Evolutionary conservation across 2,113 vertebrate genomes (phyloP), one percentile per base, ranked within the genome.

Genomic region (Hipposideros armiger): DNA sequence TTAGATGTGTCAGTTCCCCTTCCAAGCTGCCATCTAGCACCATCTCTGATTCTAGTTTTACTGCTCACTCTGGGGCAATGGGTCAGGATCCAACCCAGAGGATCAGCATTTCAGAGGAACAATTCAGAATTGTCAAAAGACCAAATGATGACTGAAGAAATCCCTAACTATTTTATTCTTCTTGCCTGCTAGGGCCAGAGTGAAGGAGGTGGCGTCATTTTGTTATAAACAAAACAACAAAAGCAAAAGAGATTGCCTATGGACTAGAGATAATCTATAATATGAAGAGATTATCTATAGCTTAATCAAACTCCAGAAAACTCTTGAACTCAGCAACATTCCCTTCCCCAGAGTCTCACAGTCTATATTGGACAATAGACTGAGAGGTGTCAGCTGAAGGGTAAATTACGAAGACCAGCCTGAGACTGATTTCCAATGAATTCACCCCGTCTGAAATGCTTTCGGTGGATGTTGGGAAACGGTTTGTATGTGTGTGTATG

Each of bases 1-100:
- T 97, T 96, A 97, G 94, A 96, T 0, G 0, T 97, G 96, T 96
- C 93, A 0, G 95, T 92, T 97, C 72, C 77, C 87, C 73, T 73
- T 96, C 93, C 16, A 58, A 96, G 83, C 84, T 92, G 92, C 94
- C 72, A 87, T 77, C 47, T 67, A 91, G 40, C 52, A 87, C 87
- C 9, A 14, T 86, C 58, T 67, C 62, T 67, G 56, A 93, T 64
- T 84, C 78, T 42, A 30, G 58, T 80, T 77, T 91, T 54, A 82
- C 11, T 77, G 22, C 15, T 66, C 11, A 93, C 17, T 56, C 72
- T 87, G 26, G 56, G 56, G 84, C 83, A 93, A 3, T 11, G 40
- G 91, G 89, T 94, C 96, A 92, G 17, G 74, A 60, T 40, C 36
- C 87, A 93, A 56, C 15, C n/a, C 56, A 40, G 58, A 86, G 52